Evolutionary conservation across 2,797 vertebrate species (phyloP).

Genomic region (Sebastes elongatus): DNA sequence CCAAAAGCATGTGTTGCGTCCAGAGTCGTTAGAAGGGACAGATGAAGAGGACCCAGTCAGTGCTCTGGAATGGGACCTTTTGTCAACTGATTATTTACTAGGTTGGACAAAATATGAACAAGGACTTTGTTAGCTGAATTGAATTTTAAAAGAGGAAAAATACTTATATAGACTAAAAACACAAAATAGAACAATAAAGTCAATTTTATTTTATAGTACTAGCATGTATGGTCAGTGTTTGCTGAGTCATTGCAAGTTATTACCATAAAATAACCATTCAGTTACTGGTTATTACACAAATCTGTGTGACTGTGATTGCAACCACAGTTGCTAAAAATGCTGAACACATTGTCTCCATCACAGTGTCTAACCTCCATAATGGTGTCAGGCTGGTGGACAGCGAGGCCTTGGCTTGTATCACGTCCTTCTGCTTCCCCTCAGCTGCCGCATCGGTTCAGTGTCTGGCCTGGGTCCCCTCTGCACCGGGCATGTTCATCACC

Average conservation of each 20-base stretch:
- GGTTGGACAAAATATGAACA: conserved; percentile 43
- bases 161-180: neutral
- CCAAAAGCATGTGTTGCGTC: conserved; percentile 94
- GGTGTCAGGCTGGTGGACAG: conserved; percentile 94
- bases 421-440: conserved; percentile 90
- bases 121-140: neutral
- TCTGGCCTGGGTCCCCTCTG: conserved; percentile 95
- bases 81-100: conserved; percentile 94
- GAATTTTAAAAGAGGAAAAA: neutral
- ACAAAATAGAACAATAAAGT: neutral
- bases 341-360: neutral
- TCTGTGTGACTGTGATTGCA: neutral
- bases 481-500: conserved; percentile 97
- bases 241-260: neutral
- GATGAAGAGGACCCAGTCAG: conserved; percentile 96
- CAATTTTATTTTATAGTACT: neutral
- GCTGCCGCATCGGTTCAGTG: conserved; percentile 93
- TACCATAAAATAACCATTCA: neutral
- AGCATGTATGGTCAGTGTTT: neutral
- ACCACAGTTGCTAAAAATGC: neutral
- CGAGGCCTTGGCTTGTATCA: conserved; percentile 90
- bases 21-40: conserved; percentile 94
- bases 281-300: neutral
- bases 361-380: conserved; percentile 93
- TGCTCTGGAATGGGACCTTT: conserved; percentile 95